Conservation (phyloP, 2,888 invertebrate genomes). For the Yponomeuta cagnagella region DNA sequence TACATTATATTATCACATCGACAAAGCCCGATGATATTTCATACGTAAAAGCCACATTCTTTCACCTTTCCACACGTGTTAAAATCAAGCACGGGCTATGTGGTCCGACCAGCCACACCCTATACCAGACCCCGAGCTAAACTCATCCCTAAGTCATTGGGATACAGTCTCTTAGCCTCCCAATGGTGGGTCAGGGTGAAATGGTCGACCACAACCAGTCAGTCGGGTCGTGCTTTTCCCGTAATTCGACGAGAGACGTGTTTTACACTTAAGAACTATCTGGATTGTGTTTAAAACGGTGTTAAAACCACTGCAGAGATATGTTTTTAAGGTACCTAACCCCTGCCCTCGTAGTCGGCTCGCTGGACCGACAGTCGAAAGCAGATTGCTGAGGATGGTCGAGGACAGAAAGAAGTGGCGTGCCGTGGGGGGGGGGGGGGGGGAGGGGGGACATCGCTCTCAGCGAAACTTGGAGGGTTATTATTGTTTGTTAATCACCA, state of each 20-base stretch:
- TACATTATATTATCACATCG: too few relatives aligned
- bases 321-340: background rate
- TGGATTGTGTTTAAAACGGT: background rate
- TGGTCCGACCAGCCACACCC: background rate
- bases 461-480: too few relatives aligned
- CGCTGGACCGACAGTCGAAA: too few relatives aligned
- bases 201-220: background rate
- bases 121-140: background rate
- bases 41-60: background rate
- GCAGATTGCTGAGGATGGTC: too few relatives aligned
- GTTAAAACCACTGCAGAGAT: background rate
- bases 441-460: too few relatives aligned
- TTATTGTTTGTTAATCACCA: too few relatives aligned
- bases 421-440: too few relatives aligned
- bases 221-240: background rate
- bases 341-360: too few relatives aligned
- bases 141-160: background rate
- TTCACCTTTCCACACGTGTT: constrained; percentile 1
- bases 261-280: background rate
- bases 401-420: too few relatives aligned
- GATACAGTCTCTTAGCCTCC: background rate
- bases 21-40: background rate
- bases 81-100: background rate
- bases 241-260: background rate
- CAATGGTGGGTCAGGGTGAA: background rate